Conservation (phyloP, 2,888 invertebrate species). For the Iselma pallidipennis region DNA sequence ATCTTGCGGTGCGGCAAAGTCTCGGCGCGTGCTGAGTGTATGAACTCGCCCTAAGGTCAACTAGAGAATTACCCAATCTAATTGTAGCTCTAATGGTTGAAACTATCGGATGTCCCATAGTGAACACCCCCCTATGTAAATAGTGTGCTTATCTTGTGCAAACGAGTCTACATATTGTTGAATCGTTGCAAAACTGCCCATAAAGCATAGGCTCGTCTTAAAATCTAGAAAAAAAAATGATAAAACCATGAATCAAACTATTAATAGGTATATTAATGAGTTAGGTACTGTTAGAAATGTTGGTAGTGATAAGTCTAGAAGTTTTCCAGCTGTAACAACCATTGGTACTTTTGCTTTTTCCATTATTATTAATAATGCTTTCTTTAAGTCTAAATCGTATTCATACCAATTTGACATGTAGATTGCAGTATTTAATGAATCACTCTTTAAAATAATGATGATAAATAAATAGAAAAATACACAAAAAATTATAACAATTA, state of each 20-base stretch:
- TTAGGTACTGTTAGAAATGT: constrained; percentile 60
- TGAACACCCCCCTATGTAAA: no score
- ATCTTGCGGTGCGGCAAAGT: no score
- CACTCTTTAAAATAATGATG: constrained; percentile 50
- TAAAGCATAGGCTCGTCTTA: constrained; percentile 34
- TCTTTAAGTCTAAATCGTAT: constrained; percentile 51
- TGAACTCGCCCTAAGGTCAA: no score
- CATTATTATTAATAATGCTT: constrained; percentile 55
- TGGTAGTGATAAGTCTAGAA: constrained; percentile 58
- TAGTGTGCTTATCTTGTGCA: no score
- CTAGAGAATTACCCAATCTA: no score
- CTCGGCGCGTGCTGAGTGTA: no score
- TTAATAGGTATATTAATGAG: no score
- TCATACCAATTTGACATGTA: constrained; percentile 54
- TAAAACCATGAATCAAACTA: constrained; percentile 32
- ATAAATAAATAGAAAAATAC: not conserved
- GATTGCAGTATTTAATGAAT: constrained; percentile 50
- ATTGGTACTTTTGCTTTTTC: constrained; percentile 58
- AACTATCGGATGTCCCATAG: no score
- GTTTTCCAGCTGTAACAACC: constrained; percentile 55
- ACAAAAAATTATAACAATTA: no score
- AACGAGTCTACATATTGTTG: no score
- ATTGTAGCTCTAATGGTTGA: no score
- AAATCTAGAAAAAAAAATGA: constrained; percentile 30
- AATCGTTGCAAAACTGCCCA: constrained; percentile 34